phyloP scores from a whole-genome alignment of 2,113 vertebrate genomes.

The Quiscalus mexicanus region DNA sequence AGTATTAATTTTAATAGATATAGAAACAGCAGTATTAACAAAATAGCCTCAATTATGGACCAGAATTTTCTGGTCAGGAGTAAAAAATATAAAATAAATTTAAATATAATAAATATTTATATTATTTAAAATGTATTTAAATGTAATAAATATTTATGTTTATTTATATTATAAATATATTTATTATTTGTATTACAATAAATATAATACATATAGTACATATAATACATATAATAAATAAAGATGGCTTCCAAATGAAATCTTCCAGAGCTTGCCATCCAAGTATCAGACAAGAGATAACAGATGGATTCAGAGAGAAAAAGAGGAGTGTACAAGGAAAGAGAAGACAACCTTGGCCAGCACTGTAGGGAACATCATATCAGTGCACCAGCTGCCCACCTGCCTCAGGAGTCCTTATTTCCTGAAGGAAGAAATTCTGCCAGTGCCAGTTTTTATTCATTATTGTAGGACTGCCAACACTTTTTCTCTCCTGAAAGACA shows the following conservation, averaged over 20 bases:
- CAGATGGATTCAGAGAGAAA: neutral
- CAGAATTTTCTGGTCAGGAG: neutral
- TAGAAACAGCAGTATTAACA: neutral
- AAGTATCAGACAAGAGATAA: neutral
- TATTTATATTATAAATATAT: too few relatives aligned
- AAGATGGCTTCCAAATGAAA: neutral
- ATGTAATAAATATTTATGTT: too few relatives aligned
- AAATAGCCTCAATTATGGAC: neutral
- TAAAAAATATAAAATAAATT: neutral
- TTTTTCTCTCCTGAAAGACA: neutral
- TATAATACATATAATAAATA: too few relatives aligned
- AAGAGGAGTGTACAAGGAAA: neutral
- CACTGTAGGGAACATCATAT: neutral
- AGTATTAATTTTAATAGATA: neutral
- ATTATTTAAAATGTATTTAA: neutral
- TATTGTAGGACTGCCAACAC: neutral
- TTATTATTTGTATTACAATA: neutral
- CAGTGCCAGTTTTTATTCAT: neutral
- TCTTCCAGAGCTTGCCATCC: neutral
- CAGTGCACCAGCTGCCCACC: neutral
- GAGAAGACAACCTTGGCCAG: neutral
- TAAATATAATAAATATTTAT: too few relatives aligned
- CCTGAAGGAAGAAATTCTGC: neutral
- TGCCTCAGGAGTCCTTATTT: neutral
- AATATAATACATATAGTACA: too few relatives aligned